A percentile compares a stretch with the other conserved stretches of the same genome.
These are phyloP conservation scores for Daubentonia madagascariensis DNA, from an alignment of 2,113 vertebrate genomes.

Conservation along the genomic window DNA sequence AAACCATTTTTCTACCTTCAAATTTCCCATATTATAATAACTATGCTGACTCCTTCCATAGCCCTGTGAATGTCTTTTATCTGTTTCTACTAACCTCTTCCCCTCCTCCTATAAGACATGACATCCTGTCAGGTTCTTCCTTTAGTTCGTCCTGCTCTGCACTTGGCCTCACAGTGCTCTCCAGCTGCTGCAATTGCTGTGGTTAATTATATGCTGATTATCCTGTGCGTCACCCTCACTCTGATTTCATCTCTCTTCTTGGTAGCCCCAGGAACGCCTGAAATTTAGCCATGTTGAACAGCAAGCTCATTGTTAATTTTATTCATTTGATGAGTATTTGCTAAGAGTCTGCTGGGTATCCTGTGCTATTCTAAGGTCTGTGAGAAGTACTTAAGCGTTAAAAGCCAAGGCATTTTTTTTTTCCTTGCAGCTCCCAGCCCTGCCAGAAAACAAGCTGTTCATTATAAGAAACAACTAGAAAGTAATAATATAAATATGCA, in stretches of 20 bases:
- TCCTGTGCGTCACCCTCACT: neutral
- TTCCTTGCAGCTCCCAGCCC: neutral
- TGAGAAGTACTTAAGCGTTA: neutral
- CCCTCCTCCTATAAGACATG: neutral
- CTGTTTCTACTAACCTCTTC: neutral
- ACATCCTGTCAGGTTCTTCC: neutral
- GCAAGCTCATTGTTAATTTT: conserved; percentile 4
- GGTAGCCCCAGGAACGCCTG: conserved; percentile 20
- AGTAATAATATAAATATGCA: neutral
- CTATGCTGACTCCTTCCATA: neutral
- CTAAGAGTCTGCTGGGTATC: neutral
- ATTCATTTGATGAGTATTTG: conserved; percentile 4
- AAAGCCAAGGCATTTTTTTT: neutral
- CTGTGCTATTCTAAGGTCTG: neutral
- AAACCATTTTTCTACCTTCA: neutral
- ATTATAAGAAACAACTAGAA: neutral
- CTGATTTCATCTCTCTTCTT: neutral
- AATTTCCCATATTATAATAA: neutral
- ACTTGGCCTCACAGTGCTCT: neutral
- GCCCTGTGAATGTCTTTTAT: neutral
- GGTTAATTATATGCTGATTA: neutral
- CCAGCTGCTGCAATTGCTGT: neutral
- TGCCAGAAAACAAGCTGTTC: neutral
- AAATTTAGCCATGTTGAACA: neutral
- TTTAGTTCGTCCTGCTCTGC: neutral